These are phyloP conservation scores for Lutjanus campechanus DNA, from an alignment of 2,797 vertebrate species.

Conservation along the genomic window DNA sequence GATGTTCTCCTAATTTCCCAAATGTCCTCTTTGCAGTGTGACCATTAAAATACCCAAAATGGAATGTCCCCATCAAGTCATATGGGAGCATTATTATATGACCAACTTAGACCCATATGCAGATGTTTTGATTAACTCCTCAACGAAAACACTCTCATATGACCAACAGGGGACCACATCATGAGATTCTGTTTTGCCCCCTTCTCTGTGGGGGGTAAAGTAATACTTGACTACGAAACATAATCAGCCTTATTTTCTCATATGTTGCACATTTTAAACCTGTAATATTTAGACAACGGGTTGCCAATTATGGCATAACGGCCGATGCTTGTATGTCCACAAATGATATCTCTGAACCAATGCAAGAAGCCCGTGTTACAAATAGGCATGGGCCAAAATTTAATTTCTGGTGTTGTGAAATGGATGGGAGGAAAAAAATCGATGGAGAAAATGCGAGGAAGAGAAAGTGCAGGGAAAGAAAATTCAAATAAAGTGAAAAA, in stretches of 20 bases:
- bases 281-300: slow-evolving; percentile 17
- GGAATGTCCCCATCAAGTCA: no score
- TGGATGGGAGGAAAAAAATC: slow-evolving; percentile 36
- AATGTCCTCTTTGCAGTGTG: no score
- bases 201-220: not conserved
- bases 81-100: no score
- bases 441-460: slow-evolving; percentile 51
- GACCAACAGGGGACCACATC: no score
- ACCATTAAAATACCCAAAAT: no score
- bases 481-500: slow-evolving; percentile 92
- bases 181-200: no score
- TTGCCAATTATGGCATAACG: slow-evolving; percentile 25
- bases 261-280: slow-evolving; percentile 11
- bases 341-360: slow-evolving; percentile 51
- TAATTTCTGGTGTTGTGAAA: slow-evolving; percentile 58
- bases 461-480: slow-evolving; percentile 67
- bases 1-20: no score
- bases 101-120: no score
- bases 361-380: slow-evolving; percentile 42
- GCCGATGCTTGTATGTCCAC: slow-evolving; percentile 14
- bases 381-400: slow-evolving; percentile 55
- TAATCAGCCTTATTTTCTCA: slow-evolving; percentile 26
- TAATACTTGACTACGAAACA: not conserved
- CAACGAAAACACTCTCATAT: no score
- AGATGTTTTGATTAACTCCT: no score